Evolutionary conservation across 2,113 vertebrate species (phyloP).

Genomic region (Malaclemys terrapin): DNA sequence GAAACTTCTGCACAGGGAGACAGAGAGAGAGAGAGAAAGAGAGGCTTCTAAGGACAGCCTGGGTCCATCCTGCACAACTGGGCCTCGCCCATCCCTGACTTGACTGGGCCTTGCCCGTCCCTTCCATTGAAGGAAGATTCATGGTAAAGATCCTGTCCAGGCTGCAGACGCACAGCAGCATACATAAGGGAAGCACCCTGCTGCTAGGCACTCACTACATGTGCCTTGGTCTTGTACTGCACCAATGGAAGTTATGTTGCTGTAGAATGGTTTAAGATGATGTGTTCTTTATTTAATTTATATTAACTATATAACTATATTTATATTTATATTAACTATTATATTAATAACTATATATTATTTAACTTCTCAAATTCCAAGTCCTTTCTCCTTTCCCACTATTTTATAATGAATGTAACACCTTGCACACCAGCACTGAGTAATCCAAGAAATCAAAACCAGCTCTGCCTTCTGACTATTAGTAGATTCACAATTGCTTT

Average conservation of each 20-base stretch:
- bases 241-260: not conserved
- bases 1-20: not conserved
- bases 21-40: not conserved
- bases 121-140: not conserved
- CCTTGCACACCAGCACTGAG: not conserved
- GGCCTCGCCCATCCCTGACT: no score
- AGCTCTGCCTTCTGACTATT: not conserved
- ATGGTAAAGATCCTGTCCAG: not conserved
- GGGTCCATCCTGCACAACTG: not conserved
- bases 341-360: not conserved
- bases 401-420: not conserved
- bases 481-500: not conserved
- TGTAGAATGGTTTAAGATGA: not conserved
- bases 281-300: not conserved
- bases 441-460: not conserved
- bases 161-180: not conserved
- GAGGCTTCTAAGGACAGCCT: not conserved
- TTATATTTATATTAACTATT: no score
- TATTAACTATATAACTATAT: no score
- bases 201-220: no score
- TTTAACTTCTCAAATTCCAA: not conserved
- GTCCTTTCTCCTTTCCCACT: not conserved
- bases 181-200: not conserved
- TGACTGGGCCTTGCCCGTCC: no score
- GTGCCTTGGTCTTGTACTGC: not conserved